Evolutionary conservation across 2,797 vertebrate genomes (phyloP), one percentile per base, ranked within the genome.

Genomic region (Mormyrops boulengeri): DNA sequence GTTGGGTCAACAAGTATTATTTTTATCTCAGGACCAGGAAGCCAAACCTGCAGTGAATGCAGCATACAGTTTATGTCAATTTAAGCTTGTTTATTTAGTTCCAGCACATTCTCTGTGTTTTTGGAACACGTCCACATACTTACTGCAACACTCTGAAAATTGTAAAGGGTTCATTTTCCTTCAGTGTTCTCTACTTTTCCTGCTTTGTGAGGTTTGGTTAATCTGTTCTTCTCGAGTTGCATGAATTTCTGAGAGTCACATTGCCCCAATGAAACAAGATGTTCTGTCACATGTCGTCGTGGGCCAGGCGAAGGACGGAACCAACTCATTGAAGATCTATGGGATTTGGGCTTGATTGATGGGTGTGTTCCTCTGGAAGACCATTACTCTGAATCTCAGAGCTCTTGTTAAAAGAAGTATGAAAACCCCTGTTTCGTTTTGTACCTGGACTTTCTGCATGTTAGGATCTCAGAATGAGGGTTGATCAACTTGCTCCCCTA

Each of bases 81-180:
- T 85, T 53, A n/a, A 47, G 85, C 44, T 91, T 80, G 26, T 91
- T 90, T 73, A 12, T 88, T 82, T 89, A n/a, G 26, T 89, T 87
- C 6, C 4, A 84, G 50, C 55, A 52, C 30, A 73, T 89, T 73
- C 91, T 80, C 7, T 44, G 89, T n/a, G 9, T 26, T 60, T 88
- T 2, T 60, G 88, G 90, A 88, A 57, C 8, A 0, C 12, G 82
- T 69, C 90, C 89, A 50, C 62, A n/a, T 44, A 66, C 22, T 69
- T 41, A 88, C 26, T 26, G 22, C 57, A 9, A 11, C 80, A 38
- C 53, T 82, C 34, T 60, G 38, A 88, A 60, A 88, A 88, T 22
- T 88, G 85, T 38, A 50, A 34, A 52, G 49, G 77, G 77, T 44
- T 47, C 3, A 12, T 50, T 55, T 50, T 88, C 55, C 55, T 41